These are phyloP conservation scores for Sarcophaga bullata DNA, from an alignment of 1,140 invertebrate species.

Conservation along the genomic window DNA sequence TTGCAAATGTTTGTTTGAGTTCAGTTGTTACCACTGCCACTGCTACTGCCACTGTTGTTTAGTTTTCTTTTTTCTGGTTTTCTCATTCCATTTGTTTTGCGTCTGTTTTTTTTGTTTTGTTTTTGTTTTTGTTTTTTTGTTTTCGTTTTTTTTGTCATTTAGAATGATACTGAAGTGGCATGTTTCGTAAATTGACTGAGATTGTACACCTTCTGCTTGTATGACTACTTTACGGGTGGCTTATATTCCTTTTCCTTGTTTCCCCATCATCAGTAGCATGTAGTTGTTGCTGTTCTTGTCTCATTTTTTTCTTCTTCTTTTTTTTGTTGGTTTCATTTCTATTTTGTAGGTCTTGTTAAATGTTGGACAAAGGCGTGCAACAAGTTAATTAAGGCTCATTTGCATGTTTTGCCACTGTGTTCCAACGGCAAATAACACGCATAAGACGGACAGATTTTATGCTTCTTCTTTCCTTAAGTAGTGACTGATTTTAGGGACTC, in stretches of 20 bases:
- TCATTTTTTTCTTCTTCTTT: slow-evolving; percentile 27
- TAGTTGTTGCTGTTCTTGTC: slow-evolving; percentile 18
- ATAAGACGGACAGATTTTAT: too few relatives aligned
- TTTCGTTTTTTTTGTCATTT: not conserved
- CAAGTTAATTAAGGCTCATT: slow-evolving; percentile 47
- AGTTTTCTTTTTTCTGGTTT: too few relatives aligned
- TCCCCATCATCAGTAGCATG: slow-evolving; percentile 10
- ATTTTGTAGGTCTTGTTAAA: slow-evolving; percentile 35
- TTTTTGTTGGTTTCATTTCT: slow-evolving; percentile 27
- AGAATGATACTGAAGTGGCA: slow-evolving; percentile 28
- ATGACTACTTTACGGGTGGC: slow-evolving; percentile 21
- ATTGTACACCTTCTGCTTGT: slow-evolving; percentile 32
- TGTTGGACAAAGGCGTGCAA: slow-evolving; percentile 44
- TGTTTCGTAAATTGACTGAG: slow-evolving; percentile 37
- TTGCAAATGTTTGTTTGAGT: slow-evolving; percentile 19
- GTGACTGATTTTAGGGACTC: too few relatives aligned
- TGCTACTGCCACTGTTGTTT: too few relatives aligned
- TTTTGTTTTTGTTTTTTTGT: not conserved
- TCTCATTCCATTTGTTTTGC: too few relatives aligned
- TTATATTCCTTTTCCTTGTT: slow-evolving; percentile 20
- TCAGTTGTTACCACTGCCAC: not conserved
- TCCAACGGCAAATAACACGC: slow-evolving; percentile 25
- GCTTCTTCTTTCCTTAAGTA: too few relatives aligned
- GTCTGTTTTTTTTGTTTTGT: not conserved
- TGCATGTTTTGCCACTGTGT: slow-evolving; percentile 40